These are phyloP conservation scores for Papilio elwesi DNA, from an alignment of 2,888 invertebrate species.

Conservation along the genomic window DNA sequence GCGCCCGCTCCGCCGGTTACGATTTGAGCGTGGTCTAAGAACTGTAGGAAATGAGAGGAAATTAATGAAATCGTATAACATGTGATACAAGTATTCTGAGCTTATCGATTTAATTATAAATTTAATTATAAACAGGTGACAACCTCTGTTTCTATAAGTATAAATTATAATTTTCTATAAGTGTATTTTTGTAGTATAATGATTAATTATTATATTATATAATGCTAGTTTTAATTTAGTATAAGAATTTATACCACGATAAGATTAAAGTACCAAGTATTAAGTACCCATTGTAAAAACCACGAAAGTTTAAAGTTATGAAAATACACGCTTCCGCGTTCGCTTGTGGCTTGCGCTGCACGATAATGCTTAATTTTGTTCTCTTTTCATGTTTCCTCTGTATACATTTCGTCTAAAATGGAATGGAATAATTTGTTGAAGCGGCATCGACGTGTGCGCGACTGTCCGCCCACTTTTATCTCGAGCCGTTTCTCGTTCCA, in stretches of 20 bases:
- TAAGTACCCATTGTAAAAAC: no score
- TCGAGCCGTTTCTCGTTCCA: slow-evolving; percentile 40
- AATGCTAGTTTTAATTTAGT: no score
- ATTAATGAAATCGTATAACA: not conserved
- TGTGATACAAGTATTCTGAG: no score
- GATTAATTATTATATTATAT: no score
- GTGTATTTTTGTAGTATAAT: no score
- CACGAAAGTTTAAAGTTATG: no score
- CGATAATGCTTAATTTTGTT: slow-evolving; percentile 78
- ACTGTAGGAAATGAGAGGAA: not conserved
- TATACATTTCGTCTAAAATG: slow-evolving; percentile 81
- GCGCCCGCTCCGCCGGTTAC: slow-evolving; percentile 37
- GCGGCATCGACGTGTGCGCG: slow-evolving; percentile 67
- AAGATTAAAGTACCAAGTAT: no score
- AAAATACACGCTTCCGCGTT: not conserved
- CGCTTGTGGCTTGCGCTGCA: slow-evolving; percentile 51
- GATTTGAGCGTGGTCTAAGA: slow-evolving; percentile 18
- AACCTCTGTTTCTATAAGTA: no score
- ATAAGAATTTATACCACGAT: no score
- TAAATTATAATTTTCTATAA: no score
- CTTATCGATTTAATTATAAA: no score
- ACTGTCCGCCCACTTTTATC: slow-evolving; percentile 59
- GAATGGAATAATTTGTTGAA: slow-evolving; percentile 78
- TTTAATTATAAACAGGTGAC: no score
- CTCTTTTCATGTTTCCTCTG: slow-evolving; percentile 83